A percentile compares a stretch with the other conserved stretches of the same genome.
Conservation (phyloP, 2,888 invertebrate genomes). For the Timandra comae region DNA sequence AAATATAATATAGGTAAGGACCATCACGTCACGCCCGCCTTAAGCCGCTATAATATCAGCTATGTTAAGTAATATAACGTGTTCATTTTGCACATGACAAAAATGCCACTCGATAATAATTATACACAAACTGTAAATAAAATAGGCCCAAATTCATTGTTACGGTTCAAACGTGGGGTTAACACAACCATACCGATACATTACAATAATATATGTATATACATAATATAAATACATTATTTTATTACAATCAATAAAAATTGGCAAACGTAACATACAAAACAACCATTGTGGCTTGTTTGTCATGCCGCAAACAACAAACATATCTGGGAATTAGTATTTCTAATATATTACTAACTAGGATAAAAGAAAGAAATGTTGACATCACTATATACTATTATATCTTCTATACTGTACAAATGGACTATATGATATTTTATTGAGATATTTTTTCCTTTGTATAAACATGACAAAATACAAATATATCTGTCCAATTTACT, state of each 20-base stretch:
- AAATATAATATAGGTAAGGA: conserved; percentile 57
- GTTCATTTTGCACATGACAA: conserved; percentile 61
- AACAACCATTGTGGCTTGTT: conserved; percentile 47
- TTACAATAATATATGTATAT: conserved; percentile 38
- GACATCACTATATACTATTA: conserved; percentile 58
- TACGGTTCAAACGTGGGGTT: conserved; percentile 54
- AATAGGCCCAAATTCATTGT: conserved; percentile 71
- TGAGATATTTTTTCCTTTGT: conserved; percentile 71
- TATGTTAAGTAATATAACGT: conserved; percentile 66
- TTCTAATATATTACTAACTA: conserved; percentile 66
- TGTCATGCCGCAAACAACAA: conserved; percentile 59
- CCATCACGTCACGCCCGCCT: conserved; percentile 65
- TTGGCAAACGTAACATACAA: conserved; percentile 41
- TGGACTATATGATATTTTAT: conserved; percentile 72
- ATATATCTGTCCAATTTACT: conserved; percentile 62
- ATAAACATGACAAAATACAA: conserved; percentile 76
- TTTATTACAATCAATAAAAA: conserved; percentile 32
- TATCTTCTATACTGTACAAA: conserved; percentile 70
- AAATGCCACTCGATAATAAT: conserved; percentile 46
- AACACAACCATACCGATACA: conserved; percentile 55
- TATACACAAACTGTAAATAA: conserved; percentile 45
- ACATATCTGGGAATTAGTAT: conserved; percentile 64
- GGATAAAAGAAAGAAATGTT: conserved; percentile 56
- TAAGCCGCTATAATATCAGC: conserved; percentile 69
- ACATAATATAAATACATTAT: conserved; percentile 29